Percentiles rank a stretch among this genome's conserved stretches.
These are phyloP conservation scores for Cataglyphis altisquamis DNA, from an alignment of 2,888 invertebrate genomes.

Conservation along the genomic window DNA sequence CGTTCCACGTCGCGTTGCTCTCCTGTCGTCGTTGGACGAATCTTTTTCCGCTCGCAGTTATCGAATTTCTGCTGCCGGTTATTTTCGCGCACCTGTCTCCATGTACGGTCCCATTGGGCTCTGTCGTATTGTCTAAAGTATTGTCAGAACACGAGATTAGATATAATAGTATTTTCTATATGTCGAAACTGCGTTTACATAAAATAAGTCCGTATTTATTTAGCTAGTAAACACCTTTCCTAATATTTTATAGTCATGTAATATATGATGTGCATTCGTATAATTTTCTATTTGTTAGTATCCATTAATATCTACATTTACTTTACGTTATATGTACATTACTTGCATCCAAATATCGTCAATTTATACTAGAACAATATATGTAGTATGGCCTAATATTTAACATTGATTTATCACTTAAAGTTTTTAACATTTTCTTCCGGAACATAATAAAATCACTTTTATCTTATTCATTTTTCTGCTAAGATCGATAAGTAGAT, in stretches of 20 bases:
- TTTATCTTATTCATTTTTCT: background rate
- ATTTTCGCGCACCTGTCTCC: slow-evolving; percentile 53
- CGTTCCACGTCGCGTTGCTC: slow-evolving; percentile 52
- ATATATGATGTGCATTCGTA: background rate
- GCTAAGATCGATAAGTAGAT: slow-evolving; percentile 32
- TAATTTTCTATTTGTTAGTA: background rate
- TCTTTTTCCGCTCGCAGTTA: slow-evolving; percentile 74
- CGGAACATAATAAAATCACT: slow-evolving; percentile 38
- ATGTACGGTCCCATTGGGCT: slow-evolving; percentile 68
- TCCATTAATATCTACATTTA: background rate
- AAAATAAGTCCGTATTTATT: background rate
- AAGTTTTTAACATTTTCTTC: slow-evolving; percentile 17
- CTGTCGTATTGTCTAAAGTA: slow-evolving; percentile 66
- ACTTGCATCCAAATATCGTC: background rate
- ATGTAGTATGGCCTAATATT: background rate
- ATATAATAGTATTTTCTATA: background rate
- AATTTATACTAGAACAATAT: background rate
- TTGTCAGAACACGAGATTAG: slow-evolving; percentile 31
- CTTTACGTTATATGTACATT: background rate
- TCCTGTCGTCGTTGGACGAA: slow-evolving; percentile 54
- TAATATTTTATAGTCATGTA: background rate
- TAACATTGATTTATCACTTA: slow-evolving; percentile 7
- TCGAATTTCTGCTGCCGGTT: slow-evolving; percentile 70
- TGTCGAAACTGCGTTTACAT: background rate
- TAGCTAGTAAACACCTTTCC: background rate